Percentiles rank a stretch among this genome's conserved stretches.
phyloP scores from a whole-genome alignment of 2,888 invertebrate genomes.

The Cheilosia vulpina region DNA sequence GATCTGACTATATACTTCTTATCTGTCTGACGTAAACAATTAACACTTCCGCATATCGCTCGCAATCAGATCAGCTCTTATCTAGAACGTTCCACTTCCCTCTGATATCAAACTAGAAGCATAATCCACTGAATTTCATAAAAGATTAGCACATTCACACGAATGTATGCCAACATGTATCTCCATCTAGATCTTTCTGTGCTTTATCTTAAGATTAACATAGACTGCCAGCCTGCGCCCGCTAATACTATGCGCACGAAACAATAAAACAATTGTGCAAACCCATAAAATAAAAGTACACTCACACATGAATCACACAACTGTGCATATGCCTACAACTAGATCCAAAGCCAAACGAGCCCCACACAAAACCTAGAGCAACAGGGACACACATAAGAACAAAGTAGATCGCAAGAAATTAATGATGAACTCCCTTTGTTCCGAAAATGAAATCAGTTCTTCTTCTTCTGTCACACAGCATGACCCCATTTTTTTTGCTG shows the following conservation, averaged over 20 bases:
- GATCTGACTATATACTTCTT: no score
- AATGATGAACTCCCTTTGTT: conserved; percentile 51
- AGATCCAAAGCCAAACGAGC: neutral
- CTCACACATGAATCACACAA: conserved; percentile 31
- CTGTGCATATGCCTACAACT: neutral
- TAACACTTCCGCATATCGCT: neutral
- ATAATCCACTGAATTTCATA: neutral
- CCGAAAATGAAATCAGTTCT: conserved; percentile 17
- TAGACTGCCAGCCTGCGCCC: no score
- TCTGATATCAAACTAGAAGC: conserved; percentile 9
- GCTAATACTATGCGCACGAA: conserved; percentile 10
- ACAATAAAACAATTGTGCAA: conserved; percentile 46
- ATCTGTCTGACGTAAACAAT: no score
- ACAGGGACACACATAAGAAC: conserved; percentile 17
- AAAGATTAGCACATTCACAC: no score
- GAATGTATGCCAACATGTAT: neutral
- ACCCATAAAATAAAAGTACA: conserved; percentile 9
- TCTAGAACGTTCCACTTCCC: neutral
- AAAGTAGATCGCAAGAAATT: conserved; percentile 38
- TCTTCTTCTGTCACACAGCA: conserved; percentile 4
- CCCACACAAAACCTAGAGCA: conserved; percentile 1
- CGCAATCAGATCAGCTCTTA: neutral
- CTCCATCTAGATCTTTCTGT: neutral
- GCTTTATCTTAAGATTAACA: conserved; percentile 21
- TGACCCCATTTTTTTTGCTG: conserved; percentile 25